Evolutionary conservation across 2,113 vertebrate genomes (phyloP), one percentile per base, ranked within the genome.

Genomic region (Phrynosoma platyrhinos): DNA sequence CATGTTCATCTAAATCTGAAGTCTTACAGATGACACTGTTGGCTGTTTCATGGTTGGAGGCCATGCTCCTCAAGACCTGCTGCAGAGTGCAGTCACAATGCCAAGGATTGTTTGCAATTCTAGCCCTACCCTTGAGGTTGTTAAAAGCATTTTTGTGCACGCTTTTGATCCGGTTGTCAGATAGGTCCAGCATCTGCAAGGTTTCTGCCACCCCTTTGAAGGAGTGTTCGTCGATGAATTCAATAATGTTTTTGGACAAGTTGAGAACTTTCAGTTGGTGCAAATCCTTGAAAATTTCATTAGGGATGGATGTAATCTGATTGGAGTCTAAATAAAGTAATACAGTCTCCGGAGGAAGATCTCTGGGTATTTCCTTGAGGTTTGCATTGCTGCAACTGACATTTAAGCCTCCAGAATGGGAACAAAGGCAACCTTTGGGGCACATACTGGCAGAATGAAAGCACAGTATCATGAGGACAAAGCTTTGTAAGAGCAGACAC

Each of bases 361-460:
- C 98, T 92, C 97, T 97, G 36, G 99, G 99, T 95, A 99, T 99
- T 93, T 99, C 99, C 95, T 98, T 98, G 96, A 99, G 98, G 90
- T 98, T 98, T 3, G 98, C 98, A 85, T 98, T 98, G 96, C 98
- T 99, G 97, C 99, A 99, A 93, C 97, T 98, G 93, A 99, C 97
- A 0, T 99, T 99, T 94, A 99, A 97, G 89, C 98, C 98, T 89
- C 98, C 98, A 0, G 97, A 96, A 81, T 96, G 98, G 92, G 98
- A 98, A 95, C 99, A 99, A 90, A 97, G 95, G 95, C 99, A 99
- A 96, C 98, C 98, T 95, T 99, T 98, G 3, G 98, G 99, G 96
- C 99, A 99, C 98, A 99, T 98, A 98, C 98, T 98, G 97, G 98
- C 98, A 90, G 98, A 98, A 94, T 98, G 98, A 96, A 99, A 99